A percentile compares a stretch with the other conserved stretches of the same genome.
phyloP scores from a whole-genome alignment of 2,888 invertebrate species.

The Pristionchus japonicus region DNA sequence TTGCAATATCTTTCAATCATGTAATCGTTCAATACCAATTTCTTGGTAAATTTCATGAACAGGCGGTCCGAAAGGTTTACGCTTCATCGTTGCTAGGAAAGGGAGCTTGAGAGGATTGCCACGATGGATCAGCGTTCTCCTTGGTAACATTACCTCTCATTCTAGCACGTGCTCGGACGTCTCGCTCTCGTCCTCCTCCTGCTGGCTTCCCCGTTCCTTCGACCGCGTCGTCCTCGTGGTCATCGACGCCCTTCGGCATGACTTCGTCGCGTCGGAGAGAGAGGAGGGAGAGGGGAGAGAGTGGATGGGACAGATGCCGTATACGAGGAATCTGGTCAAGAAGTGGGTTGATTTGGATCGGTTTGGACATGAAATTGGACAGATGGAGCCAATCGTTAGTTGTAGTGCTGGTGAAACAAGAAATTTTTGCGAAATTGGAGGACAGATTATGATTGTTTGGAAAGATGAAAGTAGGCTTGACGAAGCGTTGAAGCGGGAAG shows the following conservation, averaged over 20 bases:
- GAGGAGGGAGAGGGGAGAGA: background rate
- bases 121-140: too few relatives aligned
- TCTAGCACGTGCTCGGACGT: slow-evolving; percentile 25
- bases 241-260: slow-evolving; percentile 76
- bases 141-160: too few relatives aligned
- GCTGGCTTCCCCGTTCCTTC: slow-evolving; percentile 76
- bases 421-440: too few relatives aligned
- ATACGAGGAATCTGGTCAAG: slow-evolving; percentile 23
- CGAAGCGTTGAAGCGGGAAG: background rate
- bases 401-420: background rate
- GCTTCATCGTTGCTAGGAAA: too few relatives aligned
- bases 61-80: too few relatives aligned
- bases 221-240: slow-evolving; percentile 76
- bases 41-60: too few relatives aligned
- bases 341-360: background rate
- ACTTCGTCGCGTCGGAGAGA: slow-evolving; percentile 60
- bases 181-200: slow-evolving; percentile 60
- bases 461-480: background rate
- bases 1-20: too few relatives aligned
- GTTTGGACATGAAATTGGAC: background rate
- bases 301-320: slow-evolving; percentile 46
- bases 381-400: background rate
- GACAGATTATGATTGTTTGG: too few relatives aligned
- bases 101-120: too few relatives aligned
- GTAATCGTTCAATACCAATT: too few relatives aligned